Percentiles rank a stretch among this genome's conserved stretches.
These are phyloP conservation scores for Drosophila robusta DNA, from an alignment of 2,888 invertebrate species.

Conservation along the genomic window DNA sequence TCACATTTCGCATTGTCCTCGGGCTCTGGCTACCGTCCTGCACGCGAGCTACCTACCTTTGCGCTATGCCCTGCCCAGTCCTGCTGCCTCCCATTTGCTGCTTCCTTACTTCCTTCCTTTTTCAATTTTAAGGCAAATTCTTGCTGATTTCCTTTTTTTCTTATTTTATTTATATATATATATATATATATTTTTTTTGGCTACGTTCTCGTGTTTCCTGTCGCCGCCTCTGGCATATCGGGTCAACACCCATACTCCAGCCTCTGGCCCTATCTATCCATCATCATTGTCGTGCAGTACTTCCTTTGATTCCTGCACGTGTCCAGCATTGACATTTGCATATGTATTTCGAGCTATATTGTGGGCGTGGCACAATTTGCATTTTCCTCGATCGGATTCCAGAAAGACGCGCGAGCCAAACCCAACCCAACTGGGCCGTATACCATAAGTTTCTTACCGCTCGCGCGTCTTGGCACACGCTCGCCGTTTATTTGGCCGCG, in stretches of 20 bases:
- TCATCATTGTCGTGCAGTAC: constrained; percentile 3
- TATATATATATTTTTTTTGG: constrained; percentile 16
- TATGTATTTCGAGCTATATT: constrained; percentile 8
- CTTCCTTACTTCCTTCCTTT: constrained; percentile 29
- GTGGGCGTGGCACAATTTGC: constrained; percentile 65
- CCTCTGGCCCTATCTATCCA: constrained; percentile 8
- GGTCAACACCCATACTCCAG: constrained; percentile 54
- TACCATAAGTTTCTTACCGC: constrained; percentile 8
- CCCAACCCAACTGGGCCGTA: constrained; percentile 19
- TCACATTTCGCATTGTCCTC: constrained; percentile 74
- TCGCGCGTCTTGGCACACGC: constrained; percentile 64
- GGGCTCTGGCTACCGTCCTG: constrained; percentile 32
- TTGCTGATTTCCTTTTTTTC: constrained; percentile 27
- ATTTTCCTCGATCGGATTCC: constrained; percentile 28
- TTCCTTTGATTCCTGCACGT: constrained; percentile 56
- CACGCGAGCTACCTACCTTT: constrained; percentile 4
- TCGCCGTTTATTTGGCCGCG: not conserved
- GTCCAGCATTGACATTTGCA: constrained; percentile 64
- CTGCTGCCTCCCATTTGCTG: constrained; percentile 10
- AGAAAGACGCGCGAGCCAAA: not conserved
- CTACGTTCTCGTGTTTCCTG: constrained; percentile 36
- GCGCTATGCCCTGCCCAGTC: not conserved
- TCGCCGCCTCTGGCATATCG: constrained; percentile 40
- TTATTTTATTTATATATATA: too few species aligned
- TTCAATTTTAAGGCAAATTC: constrained; percentile 63